Percentiles rank a stretch among this genome's conserved stretches.
Evolutionary conservation across 2,113 vertebrate species (phyloP).

Genomic region (Cacatua alba): DNA sequence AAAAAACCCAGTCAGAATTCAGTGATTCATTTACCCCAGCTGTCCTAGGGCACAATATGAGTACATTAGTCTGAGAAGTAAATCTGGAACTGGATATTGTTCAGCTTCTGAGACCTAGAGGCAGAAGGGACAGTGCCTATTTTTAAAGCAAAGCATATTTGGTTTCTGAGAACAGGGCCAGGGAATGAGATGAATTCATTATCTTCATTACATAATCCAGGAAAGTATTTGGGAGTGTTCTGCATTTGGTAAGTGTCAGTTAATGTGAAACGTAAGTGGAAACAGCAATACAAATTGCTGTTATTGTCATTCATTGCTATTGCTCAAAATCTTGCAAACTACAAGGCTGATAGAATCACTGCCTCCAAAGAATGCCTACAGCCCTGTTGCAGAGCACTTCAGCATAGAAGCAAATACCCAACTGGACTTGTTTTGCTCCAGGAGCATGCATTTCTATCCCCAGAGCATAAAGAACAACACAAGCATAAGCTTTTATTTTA

Average conservation of each 20-base stretch:
- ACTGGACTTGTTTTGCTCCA: not conserved
- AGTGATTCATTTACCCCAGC: conserved; percentile 51
- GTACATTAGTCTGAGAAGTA: conserved; percentile 24
- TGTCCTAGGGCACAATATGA: not conserved
- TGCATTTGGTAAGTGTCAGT: conserved; percentile 32
- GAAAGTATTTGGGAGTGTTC: conserved; percentile 61
- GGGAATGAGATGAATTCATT: conserved; percentile 51
- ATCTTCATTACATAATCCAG: conserved; percentile 48
- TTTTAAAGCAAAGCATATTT: conserved; percentile 56
- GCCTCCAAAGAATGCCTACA: not conserved
- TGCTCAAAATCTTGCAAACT: conserved; percentile 9
- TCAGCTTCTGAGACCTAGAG: conserved; percentile 34
- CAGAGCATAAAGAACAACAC: not conserved
- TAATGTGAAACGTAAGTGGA: conserved; percentile 44
- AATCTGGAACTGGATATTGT: conserved; percentile 4
- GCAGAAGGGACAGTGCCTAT: conserved; percentile 11
- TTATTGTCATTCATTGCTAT: not conserved
- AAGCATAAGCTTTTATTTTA: not conserved
- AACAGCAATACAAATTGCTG: not conserved
- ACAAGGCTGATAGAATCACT: not conserved
- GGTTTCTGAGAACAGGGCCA: conserved; percentile 58
- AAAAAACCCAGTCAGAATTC: not conserved
- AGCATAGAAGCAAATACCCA: not conserved
- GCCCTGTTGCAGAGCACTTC: not conserved
- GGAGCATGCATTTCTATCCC: not conserved